Percentiles rank a stretch among this genome's conserved stretches.
Evolutionary conservation across 2,113 vertebrate genomes (phyloP).

Genomic region (Calyptomena viridis): DNA sequence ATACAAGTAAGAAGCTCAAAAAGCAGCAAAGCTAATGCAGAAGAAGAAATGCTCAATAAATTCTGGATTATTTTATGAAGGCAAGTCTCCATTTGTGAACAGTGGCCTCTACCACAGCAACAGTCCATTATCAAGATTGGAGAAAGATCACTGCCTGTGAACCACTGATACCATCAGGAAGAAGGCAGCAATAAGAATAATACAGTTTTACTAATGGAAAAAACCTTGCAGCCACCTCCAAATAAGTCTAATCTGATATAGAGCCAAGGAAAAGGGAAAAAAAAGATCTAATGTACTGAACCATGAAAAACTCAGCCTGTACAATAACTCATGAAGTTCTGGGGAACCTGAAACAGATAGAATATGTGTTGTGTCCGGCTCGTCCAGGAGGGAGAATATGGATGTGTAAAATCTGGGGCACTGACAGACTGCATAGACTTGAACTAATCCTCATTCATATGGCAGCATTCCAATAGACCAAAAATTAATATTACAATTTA

Average conservation of each 20-base stretch:
- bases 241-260: neutral
- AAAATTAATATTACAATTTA: neutral
- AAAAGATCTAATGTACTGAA: neutral
- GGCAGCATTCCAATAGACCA: neutral
- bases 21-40: neutral
- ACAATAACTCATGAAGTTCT: neutral
- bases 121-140: neutral
- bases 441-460: neutral
- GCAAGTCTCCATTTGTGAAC: neutral
- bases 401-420: neutral
- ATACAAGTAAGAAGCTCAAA: neutral
- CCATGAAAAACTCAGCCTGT: neutral
- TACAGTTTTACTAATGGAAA: neutral
- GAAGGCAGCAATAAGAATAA: neutral
- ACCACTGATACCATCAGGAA: neutral
- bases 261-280: neutral
- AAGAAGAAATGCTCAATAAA: neutral
- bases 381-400: too few species aligned
- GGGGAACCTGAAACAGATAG: neutral
- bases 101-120: neutral
- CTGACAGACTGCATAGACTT: neutral
- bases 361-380: too few species aligned
- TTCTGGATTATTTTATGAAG: neutral
- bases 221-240: neutral
- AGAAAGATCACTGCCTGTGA: neutral